Base-by-base conservation (phyloP, 1,140 invertebrate genomes). In the Aleiodes sp. region DNA sequence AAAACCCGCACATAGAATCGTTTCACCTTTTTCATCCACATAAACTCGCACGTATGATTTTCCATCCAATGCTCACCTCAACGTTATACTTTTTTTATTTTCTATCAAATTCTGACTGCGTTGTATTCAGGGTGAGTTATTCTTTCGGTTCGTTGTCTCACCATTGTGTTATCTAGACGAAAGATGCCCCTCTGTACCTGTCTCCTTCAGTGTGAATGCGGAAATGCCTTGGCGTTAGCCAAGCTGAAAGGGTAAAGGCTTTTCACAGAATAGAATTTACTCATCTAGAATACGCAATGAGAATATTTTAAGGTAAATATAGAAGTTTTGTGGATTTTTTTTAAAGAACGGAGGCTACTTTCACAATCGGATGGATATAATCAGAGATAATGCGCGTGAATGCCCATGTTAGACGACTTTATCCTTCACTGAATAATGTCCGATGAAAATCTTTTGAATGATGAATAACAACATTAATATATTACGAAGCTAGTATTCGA, bases 121-220 rank as follows among this genome's bases (percentile, higher is more conserved):
- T 77, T 76, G 74, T 74, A 71, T 80, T 80, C 76, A 79, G 80
- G 78, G 73, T 80, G 78, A 79, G 79, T 80, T 82, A 80, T 80
- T 82, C 75, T 82, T 82, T 82, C 79, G 79, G 78, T 82, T 82
- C 80, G 80, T 82, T 80, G 80, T 82, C 80, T 82, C 76, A 75
- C 77, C 79, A 82, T 82, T 82, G 80, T 82, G 80, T 77, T 77
- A 79, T 74, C 72, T 75, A 77, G 73, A 76, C 74, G 75, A 76
- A 75, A 75, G 72, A 67, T 66, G 68, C 31, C 64, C 61, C 26
- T 6, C 39, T 59, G 28, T 59, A 4, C 9, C 16, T 59, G 26
- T 62, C 41, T 31, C 37, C 12, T 31, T 21, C 56, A 29, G 26
- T 29, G 24, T 59, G 56, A 59, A 59, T 31, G 28, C 56, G 4